Base-by-base conservation (phyloP, 2,113 vertebrate genomes). In the Budorcas taxicolor region DNA sequence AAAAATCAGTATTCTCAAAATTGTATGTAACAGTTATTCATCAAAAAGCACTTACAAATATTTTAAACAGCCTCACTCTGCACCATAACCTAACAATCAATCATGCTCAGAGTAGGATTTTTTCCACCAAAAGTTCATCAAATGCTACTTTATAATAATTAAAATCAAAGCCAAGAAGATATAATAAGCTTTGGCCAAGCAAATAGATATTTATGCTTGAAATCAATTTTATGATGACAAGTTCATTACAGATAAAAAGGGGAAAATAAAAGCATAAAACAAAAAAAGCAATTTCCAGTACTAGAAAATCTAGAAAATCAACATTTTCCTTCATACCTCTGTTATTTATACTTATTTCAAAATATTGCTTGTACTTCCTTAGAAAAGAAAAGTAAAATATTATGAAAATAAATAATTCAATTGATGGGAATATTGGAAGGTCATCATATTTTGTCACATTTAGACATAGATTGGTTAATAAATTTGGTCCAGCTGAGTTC, bases 31-130 rank as follows among this genome's bases (percentile, higher is more conserved):
- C 15, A 33, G 16, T 95, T 97, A 94, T 90, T 98, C 81, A 92
- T 97, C 33, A 83, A 27, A 78, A 95, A 97, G 16, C 19, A 94
- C 25, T 62, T 95, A n/a, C 36, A 94, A 64, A 98, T 95, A 80
- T 97, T 98, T 98, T 97, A 98, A 98, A 92, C 13, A 10, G 96
- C 87, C 19, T 94, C 27, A 93, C 7, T 93, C 13, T 81, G 81
- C 52, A 1, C 47, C 12, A 33, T 84, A 90, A 84, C 53, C 33
- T 95, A 87, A 87, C 87, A 97, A 85, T 92, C 91, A 98, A 33
- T 98, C 80, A 97, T 31, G 67, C 27, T 93, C 17, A 82, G 29
- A 58, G 71, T 91, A 55, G 29, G 10, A 31, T 71, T 80, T 97
- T 74, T 43, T 40, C 62, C 6, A 50, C 11, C n/a, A 81, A 94